A percentile compares a stretch with the other conserved stretches of the same genome.
Evolutionary conservation across 2,113 vertebrate species (phyloP).

Genomic region (Gracilinanus agilis): DNA sequence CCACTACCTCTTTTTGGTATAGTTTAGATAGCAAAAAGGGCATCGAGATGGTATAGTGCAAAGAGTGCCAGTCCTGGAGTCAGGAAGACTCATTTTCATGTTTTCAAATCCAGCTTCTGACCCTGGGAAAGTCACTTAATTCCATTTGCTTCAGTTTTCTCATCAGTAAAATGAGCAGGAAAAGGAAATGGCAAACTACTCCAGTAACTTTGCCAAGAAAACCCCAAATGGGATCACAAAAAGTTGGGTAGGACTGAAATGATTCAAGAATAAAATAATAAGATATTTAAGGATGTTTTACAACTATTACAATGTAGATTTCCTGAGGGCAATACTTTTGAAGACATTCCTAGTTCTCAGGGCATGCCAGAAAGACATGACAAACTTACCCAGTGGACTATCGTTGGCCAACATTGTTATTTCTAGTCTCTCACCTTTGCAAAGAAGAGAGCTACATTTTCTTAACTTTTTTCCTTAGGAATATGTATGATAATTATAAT

Average conservation of each 20-base stretch:
- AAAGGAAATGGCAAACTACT: too few relatives aligned
- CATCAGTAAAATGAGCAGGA: too few relatives aligned
- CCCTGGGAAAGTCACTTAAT: too few relatives aligned
- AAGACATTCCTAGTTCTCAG: neutral
- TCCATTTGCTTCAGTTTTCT: too few relatives aligned
- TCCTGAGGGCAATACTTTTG: neutral
- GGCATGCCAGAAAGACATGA: neutral
- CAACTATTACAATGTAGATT: neutral
- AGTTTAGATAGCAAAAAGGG: neutral
- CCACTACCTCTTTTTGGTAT: neutral
- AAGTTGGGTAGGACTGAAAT: too few relatives aligned
- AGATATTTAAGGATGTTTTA: neutral
- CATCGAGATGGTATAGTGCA: too few relatives aligned
- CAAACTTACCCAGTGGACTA: neutral
- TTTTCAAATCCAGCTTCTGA: too few relatives aligned
- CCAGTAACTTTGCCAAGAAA: too few relatives aligned
- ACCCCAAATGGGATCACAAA: too few relatives aligned
- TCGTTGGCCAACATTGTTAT: neutral
- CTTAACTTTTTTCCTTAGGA: neutral
- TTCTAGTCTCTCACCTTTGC: neutral
- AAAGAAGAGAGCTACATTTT: neutral
- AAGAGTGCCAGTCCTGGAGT: too few relatives aligned
- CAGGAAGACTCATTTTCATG: too few relatives aligned
- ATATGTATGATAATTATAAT: neutral
- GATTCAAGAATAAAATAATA: too few relatives aligned